Conservation (phyloP, 2,113 vertebrate genomes). For the Mastomys coucha region DNA sequence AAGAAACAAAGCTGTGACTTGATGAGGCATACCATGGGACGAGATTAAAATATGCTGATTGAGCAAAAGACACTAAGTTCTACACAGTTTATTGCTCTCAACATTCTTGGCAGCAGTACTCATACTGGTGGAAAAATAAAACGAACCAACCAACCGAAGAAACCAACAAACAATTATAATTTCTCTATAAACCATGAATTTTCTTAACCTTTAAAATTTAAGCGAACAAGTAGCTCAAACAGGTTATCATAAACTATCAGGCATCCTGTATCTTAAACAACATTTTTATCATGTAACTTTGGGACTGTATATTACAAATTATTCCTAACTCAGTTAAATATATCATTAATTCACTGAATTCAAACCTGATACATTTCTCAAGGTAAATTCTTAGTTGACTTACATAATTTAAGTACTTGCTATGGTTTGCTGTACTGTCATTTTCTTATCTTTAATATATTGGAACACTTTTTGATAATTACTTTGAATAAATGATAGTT, state of each 20-base stretch:
- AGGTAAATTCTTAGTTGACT: neutral
- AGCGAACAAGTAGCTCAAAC: neutral
- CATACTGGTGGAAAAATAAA: neutral
- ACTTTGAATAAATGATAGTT: neutral
- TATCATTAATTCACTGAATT: neutral
- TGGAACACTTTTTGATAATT: neutral
- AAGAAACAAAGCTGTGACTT: slow-evolving; percentile 84
- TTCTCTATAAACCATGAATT: slow-evolving; percentile 3
- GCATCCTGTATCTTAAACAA: neutral
- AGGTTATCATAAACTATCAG: neutral
- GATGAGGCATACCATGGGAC: slow-evolving; percentile 80
- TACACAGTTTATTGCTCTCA: slow-evolving; percentile 71
- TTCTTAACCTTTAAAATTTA: slow-evolving; percentile 10
- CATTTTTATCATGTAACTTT: neutral
- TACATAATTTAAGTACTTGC: neutral
- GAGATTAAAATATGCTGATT: slow-evolving; percentile 81
- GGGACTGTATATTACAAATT: neutral
- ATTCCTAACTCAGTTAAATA: neutral
- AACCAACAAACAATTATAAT: fast-evolving
- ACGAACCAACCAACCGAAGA: neutral
- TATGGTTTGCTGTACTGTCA: neutral
- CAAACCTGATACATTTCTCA: neutral
- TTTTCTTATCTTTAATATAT: neutral
- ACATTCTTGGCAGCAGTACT: neutral
- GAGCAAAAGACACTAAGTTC: slow-evolving; percentile 74